Evolutionary conservation across 2,113 vertebrate genomes (phyloP).

Genomic region (Hippocampus mohnikei): DNA sequence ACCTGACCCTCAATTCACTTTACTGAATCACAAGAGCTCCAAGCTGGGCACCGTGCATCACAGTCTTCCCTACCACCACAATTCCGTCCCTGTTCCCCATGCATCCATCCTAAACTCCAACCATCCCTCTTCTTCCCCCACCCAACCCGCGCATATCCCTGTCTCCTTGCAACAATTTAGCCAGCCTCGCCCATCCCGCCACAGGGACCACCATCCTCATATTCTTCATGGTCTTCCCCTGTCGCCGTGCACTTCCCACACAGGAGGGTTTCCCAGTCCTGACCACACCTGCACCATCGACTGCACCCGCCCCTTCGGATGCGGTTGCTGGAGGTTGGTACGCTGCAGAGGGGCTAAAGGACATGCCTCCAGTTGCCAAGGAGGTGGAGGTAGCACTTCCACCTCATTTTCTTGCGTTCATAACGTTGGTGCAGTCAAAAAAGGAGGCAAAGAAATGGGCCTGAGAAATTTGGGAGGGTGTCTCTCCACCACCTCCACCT

Average conservation of each 20-base stretch:
- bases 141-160: constrained; percentile 48
- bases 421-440: constrained; percentile 49
- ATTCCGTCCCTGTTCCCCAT: constrained; percentile 66
- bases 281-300: constrained; percentile 76
- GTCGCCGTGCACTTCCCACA: constrained; percentile 65
- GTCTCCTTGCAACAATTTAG: constrained; percentile 52
- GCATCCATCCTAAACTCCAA: constrained; percentile 68
- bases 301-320: constrained; percentile 73
- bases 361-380: constrained; percentile 52
- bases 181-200: constrained; percentile 49
- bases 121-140: constrained; percentile 54
- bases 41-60: constrained; percentile 71
- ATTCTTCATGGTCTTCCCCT: constrained; percentile 62
- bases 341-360: constrained; percentile 66
- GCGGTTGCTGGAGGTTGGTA: constrained; percentile 77
- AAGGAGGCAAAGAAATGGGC: constrained; percentile 64
- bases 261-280: constrained; percentile 73
- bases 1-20: constrained; percentile 52
- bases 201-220: constrained; percentile 61
- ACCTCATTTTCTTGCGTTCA: constrained; percentile 66
- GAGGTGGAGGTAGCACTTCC: constrained; percentile 61
- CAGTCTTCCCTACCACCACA: constrained; percentile 63
- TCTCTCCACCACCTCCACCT: constrained; percentile 74
- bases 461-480: constrained; percentile 73
- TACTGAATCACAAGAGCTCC: constrained; percentile 66